Evolutionary conservation across 2,888 invertebrate genomes (phyloP).

Genomic region (Drosophila anomelani): DNA sequence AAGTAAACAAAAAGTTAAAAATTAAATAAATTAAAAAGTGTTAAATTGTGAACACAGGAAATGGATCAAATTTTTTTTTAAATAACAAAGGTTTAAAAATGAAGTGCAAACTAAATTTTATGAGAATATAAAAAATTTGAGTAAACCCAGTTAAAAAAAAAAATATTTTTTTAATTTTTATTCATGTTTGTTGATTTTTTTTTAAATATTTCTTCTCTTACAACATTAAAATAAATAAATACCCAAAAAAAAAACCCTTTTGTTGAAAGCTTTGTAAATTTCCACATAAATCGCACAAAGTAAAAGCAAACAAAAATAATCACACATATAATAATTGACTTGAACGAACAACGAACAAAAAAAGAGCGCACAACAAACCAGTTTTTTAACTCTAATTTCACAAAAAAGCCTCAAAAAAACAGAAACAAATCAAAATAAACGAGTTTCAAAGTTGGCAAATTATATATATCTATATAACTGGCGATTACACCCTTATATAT

Average conservation of each 20-base stretch:
- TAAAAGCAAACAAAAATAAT: constrained; percentile 22
- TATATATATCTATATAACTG: background rate
- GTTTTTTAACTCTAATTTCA: constrained; percentile 32
- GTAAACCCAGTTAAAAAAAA: background rate
- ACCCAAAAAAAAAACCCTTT: background rate
- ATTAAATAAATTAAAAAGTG: too few relatives aligned
- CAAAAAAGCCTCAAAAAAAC: background rate
- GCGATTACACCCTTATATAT: constrained; percentile 14
- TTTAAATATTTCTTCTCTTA: too few relatives aligned
- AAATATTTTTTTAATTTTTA: background rate
- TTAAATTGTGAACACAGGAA: background rate
- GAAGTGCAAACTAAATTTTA: background rate
- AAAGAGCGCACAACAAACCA: constrained; percentile 17
- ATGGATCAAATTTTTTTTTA: background rate
- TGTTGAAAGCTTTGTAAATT: constrained; percentile 1
- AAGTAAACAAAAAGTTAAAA: background rate
- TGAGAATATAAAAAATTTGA: background rate
- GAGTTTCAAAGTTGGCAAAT: constrained; percentile 21
- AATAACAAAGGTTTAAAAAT: background rate
- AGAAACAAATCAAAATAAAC: constrained; percentile 24
- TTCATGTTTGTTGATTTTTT: background rate
- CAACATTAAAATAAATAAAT: background rate
- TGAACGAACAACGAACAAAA: constrained; percentile 1
- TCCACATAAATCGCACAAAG: constrained; percentile 2
- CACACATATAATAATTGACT: constrained; percentile 20